Evolutionary conservation across 1,140 invertebrate species (phyloP), one percentile per base, ranked within the genome.

Genomic region (Hyles euphorbiae): DNA sequence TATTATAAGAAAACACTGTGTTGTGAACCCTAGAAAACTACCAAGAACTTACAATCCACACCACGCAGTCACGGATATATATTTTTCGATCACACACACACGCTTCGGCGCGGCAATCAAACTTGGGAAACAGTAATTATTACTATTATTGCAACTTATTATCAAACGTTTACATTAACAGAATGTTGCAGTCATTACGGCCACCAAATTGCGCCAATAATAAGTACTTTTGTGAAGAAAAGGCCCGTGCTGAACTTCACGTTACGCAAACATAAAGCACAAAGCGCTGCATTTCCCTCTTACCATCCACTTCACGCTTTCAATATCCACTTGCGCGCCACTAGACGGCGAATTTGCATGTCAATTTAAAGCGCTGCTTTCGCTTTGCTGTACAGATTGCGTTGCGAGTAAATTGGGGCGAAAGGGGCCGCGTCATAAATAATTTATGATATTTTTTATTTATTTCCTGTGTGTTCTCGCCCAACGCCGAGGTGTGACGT

Each of bases 311-410:
- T 66, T 56, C 49, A 59, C 64, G 64, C 64, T 59, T 61, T 61
- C 60, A 56, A 62, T 66, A 59, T 60, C 60, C 56, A 59, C 60
- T 61, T 36, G 52, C 36, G 44, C 56, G 57, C 40, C 60, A 66
- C 64, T 63, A 62, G 54, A 63, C 60, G 56, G 53, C 61, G 49
- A 59, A 74, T 74, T 68, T 68, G 61, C 66, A 74, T 72, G 50
- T 65, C 56, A 63, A 63, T 67, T 64, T 61, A 63, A 63, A 69
- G 64, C 67, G 65, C 54, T 51, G 56, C 60, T 54, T 58, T 43
- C 44, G 65, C 63, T 60, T 55, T 58, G 57, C 56, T 65, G 55
- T 34, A 34, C 46, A 33, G 33, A 53, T 45, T 47, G 53, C 54
- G 48, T 61, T 61, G 32, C 44, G 34, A 55, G 60, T 58, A 75